These are phyloP conservation scores for Oxycera nigricornis DNA, from an alignment of 2,888 invertebrate genomes.

Conservation along the genomic window DNA sequence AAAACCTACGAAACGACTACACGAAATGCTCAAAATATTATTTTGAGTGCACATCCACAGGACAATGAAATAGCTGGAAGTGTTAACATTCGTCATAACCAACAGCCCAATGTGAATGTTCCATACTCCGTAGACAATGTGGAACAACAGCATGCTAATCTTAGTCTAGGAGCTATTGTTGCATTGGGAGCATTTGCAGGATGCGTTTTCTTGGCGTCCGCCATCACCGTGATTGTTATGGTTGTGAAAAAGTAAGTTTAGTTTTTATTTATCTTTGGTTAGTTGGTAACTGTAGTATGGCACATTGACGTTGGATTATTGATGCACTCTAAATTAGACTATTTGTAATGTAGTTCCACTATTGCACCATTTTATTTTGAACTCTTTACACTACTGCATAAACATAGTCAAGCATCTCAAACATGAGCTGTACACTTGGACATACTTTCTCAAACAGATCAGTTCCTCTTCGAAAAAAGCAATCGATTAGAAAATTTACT, in stretches of 20 bases:
- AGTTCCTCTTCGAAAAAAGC: too few relatives aligned
- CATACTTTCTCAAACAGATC: neutral
- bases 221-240: slow-evolving; percentile 87
- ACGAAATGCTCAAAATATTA: slow-evolving; percentile 63
- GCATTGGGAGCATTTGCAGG: slow-evolving; percentile 91
- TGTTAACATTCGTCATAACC: slow-evolving; percentile 66
- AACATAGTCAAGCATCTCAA: neutral
- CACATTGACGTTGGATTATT: neutral
- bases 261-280: neutral
- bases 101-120: slow-evolving; percentile 72
- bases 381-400: too few relatives aligned
- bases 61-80: slow-evolving; percentile 76
- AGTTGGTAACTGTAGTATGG: neutral
- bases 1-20: slow-evolving; percentile 52
- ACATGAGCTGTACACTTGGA: neutral
- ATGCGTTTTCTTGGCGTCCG: slow-evolving; percentile 86
- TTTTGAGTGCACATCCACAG: slow-evolving; percentile 75
- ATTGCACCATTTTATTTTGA: too few relatives aligned
- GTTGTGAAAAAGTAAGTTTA: slow-evolving; percentile 80
- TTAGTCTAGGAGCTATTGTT: slow-evolving; percentile 86
- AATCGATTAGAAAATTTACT: too few relatives aligned
- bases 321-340: neutral
- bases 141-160: slow-evolving; percentile 66
- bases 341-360: neutral
- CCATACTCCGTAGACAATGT: slow-evolving; percentile 72